Percentiles rank a stretch among this genome's conserved stretches.
phyloP scores from a whole-genome alignment of 2,113 vertebrate species.

The Morone saxatilis region DNA sequence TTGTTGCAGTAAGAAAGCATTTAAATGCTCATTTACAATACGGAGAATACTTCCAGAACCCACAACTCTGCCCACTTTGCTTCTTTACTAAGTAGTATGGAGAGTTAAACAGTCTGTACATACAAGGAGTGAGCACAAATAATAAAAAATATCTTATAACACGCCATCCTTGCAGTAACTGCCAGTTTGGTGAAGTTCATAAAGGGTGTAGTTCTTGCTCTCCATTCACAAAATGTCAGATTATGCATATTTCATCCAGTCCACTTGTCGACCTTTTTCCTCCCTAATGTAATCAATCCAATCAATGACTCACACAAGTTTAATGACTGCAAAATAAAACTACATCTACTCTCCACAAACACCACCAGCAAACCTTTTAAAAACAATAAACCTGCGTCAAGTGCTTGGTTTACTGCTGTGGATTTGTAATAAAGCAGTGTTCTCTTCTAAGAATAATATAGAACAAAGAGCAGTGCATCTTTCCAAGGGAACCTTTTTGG shows the following conservation, averaged over 20 bases:
- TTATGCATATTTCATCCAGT: neutral
- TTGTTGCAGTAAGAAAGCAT: neutral
- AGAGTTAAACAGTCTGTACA: neutral
- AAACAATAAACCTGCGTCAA: neutral
- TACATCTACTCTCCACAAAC: neutral
- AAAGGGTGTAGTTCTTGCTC: neutral
- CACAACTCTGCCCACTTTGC: neutral
- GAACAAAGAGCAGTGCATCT: neutral
- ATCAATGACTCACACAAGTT: neutral
- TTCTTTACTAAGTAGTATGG: neutral
- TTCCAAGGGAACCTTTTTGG: neutral
- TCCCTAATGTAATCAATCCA: neutral
- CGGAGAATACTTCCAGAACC: neutral
- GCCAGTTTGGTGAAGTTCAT: neutral
- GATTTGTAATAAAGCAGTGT: neutral
- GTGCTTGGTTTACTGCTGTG: neutral
- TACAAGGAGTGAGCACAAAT: neutral
- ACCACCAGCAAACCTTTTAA: neutral
- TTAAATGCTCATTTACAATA: neutral
- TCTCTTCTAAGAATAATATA: neutral
- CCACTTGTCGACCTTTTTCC: too few relatives aligned
- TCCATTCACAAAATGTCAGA: neutral
- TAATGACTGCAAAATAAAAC: neutral
- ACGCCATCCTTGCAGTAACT: conserved; percentile 1
- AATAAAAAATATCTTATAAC: neutral